Evolutionary conservation across 2,797 vertebrate genomes (phyloP), one percentile per base, ranked within the genome.

Genomic region (Rhodeus uyekii): DNA sequence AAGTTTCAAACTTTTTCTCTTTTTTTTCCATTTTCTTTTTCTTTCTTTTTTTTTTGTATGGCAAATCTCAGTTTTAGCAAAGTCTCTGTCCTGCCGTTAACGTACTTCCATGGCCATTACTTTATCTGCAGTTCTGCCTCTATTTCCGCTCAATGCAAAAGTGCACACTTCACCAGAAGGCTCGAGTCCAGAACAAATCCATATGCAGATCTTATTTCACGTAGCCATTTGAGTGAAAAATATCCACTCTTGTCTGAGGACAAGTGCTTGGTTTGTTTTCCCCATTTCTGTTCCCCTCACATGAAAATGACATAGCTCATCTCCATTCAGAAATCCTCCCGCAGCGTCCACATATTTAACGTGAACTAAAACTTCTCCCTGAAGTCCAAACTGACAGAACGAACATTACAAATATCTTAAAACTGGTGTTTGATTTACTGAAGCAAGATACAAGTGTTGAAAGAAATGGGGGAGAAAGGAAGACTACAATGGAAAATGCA

Each of bases 261-360:
- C 93, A 95, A 95, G 94, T 95, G 94, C 94, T 95, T 93, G 63
- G n/a, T 76, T 76, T 76, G 73, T 69, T 92, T 90, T 92, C 92
- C 91, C 46, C 89, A 38, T 76, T 73, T 88, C 90, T 75, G 82
- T 90, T 89, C 88, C 88, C 89, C 85, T 63, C 89, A 79, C 72
- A 88, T 89, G 92, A 90, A 86, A 87, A 89, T 87, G 86, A 90
- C 89, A 90, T 61, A 39, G 50, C 61, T 67, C 46, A 12, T 67
- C 48, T 68, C 27, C 44, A 12, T 42, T 68, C 64, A 39, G 88
- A 89, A 90, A 67, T 48, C 48, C 61, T n/a, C 22, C 90, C 88
- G 67, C 84, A 87, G 86, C 87, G 84, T 86, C 64, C 89, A 88
- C 65, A 73, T 80, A 87, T 91, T 89, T 89, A 91, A 90, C 92